Evolutionary conservation across 1,140 invertebrate genomes (phyloP), one percentile per base, ranked within the genome.

Genomic region (Aphelinus atriplicis): DNA sequence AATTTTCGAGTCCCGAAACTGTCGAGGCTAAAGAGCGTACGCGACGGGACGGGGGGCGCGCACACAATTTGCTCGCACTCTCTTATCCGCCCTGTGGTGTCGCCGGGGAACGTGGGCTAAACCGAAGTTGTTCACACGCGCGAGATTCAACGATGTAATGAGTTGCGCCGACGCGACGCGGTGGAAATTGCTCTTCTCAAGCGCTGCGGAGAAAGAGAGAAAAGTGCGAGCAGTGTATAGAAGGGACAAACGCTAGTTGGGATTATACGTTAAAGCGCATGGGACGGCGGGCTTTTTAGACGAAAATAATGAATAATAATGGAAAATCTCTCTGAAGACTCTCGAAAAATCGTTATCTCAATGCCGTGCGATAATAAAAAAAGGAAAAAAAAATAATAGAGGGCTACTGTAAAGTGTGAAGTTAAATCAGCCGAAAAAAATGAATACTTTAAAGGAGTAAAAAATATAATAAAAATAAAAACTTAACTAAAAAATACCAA

Each of bases 341-440:
- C 66, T 73, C 56, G 72, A 78, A 26, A 26, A 79, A 76, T 79
- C 71, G 58, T 74, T 68, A 68, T 74, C 70, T 78, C 74, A 76
- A 78, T 26, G 69, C 72, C 68, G 71, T 74, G 76, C 73, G 64
- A 61, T 70, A 70, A 73, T 66, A 67, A 66, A 61, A 66, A 60
- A 71, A 57, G 46, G 46, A 66, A 70, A 70, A 64, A 64, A 0
- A 65, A 62, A 55, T 74, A 66, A 48, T 78, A 78, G 62, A 78
- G 55, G 69, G 68, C 75, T 78, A 81, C 79, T 78, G 78, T 80
- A 81, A 81, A 81, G 78, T 81, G 79, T 79, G 75, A 83, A 80
- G 80, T 79, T 83, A 76, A 80, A 62, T 10, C 5, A 61, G 65
- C 47, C 61, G 60, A 68, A 66, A 67, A 26, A 65, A 66, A 60